Evolutionary conservation across 2,113 vertebrate genomes (phyloP).

Genomic region (Rhinoptilus africanus): DNA sequence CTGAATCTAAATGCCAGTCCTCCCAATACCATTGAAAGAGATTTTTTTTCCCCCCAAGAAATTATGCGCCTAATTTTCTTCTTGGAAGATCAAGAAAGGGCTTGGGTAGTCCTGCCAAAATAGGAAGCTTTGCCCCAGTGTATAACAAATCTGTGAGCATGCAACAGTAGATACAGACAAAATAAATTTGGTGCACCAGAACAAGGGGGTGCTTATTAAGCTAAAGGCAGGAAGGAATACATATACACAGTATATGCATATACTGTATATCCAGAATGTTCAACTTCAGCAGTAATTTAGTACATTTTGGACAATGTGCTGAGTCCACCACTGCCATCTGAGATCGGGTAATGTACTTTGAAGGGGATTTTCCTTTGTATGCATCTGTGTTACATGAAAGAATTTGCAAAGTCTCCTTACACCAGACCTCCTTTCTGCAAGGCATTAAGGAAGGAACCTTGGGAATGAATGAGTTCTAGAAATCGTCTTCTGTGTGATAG

Average conservation of each 20-base stretch:
- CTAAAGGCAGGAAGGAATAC: background rate
- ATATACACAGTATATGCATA: background rate
- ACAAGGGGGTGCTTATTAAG: background rate
- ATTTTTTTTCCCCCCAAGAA: background rate
- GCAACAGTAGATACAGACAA: background rate
- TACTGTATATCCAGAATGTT: background rate
- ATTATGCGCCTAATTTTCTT: background rate
- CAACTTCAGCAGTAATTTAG: background rate
- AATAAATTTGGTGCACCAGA: background rate
- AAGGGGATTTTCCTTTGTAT: background rate
- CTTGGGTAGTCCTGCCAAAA: background rate
- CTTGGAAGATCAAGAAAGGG: background rate
- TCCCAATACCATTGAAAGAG: background rate
- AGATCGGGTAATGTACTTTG: background rate
- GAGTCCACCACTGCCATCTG: background rate
- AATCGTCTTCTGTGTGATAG: background rate
- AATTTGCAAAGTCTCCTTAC: background rate
- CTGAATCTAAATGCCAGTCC: background rate
- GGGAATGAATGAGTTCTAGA: background rate
- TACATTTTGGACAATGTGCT: background rate
- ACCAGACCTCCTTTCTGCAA: background rate
- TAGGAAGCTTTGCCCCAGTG: background rate
- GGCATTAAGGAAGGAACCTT: background rate
- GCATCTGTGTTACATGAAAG: background rate
- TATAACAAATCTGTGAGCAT: background rate